Evolutionary conservation across 2,797 vertebrate species (phyloP).

Genomic region (Galago senegalensis): DNA sequence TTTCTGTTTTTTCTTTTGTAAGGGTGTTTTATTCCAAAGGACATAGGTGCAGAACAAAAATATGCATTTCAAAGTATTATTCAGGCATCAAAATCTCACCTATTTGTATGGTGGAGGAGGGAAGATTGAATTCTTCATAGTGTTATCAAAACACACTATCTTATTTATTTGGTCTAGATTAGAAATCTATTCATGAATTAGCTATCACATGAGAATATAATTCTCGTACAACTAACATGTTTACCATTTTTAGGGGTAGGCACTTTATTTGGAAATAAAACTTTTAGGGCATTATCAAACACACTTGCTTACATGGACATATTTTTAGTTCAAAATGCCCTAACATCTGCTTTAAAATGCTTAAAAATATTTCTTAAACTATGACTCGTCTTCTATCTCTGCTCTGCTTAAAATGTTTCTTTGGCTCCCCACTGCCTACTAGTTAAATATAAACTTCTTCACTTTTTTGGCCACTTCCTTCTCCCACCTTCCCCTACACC

Average conservation of each 20-base stretch:
- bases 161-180: background rate
- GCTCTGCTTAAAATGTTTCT: background rate
- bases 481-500: background rate
- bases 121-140: background rate
- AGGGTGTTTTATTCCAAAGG: background rate
- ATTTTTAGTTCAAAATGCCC: conserved; percentile 33
- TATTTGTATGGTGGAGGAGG: background rate
- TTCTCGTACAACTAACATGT: background rate
- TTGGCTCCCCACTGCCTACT: background rate
- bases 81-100: background rate
- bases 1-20: conserved; percentile 16
- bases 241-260: background rate
- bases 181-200: conserved; percentile 47
- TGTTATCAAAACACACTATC: background rate
- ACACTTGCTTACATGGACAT: background rate
- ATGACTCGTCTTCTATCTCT: background rate
- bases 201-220: background rate
- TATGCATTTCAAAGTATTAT: background rate
- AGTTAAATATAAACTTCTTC: background rate
- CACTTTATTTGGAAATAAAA: conserved; percentile 22
- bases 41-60: background rate
- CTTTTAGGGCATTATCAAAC: background rate
- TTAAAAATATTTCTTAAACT: background rate
- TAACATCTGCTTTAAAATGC: background rate
- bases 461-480: background rate